These are phyloP conservation scores for Sitta carolinensis DNA, from an alignment of 2,797 vertebrate species.

Conservation along the genomic window DNA sequence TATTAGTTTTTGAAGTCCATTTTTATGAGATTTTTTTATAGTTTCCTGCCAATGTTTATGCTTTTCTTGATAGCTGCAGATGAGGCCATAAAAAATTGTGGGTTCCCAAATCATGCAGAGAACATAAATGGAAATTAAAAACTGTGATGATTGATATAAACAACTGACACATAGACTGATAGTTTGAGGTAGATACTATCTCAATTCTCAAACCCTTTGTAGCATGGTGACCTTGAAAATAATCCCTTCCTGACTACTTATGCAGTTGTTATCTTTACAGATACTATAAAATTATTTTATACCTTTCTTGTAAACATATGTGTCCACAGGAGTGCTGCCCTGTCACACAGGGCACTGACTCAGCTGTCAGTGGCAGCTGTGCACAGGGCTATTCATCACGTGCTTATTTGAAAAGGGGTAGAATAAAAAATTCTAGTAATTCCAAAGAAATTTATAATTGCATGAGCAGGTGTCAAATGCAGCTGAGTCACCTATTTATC, in stretches of 20 bases:
- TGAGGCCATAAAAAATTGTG: background rate
- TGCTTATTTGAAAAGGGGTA: background rate
- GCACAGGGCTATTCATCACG: background rate
- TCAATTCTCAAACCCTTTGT: background rate
- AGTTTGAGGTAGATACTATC: background rate
- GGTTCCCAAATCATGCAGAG: background rate
- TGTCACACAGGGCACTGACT: background rate
- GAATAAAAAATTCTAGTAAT: background rate
- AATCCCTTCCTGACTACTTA: background rate
- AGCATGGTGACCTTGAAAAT: background rate
- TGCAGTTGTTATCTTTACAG: background rate
- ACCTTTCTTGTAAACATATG: background rate
- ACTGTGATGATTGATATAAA: background rate
- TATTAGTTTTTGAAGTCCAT: background rate
- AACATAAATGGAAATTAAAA: background rate
- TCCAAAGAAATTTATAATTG: background rate
- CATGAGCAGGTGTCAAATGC: background rate
- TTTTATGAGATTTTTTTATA: background rate
- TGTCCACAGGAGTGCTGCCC: background rate
- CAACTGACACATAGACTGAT: background rate
- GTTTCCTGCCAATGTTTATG: background rate
- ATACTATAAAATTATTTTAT: background rate
- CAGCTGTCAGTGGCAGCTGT: background rate
- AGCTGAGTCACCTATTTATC: background rate
- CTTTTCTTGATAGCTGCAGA: background rate